Conservation (phyloP, 53 echinoderm and acorn worm genomes). For the Actinopyga echinites region DNA sequence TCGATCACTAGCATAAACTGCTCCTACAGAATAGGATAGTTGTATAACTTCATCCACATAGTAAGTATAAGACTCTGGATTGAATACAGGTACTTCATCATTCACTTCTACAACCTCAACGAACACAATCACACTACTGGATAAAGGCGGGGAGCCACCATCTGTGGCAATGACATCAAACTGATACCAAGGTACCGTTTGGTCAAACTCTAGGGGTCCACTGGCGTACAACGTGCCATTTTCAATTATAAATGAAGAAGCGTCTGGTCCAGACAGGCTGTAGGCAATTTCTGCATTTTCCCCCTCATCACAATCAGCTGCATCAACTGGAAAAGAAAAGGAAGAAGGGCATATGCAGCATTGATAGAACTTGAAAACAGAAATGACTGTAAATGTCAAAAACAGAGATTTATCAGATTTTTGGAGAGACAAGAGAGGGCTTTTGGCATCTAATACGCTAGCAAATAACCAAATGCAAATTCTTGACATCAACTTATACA, state of each 20-base stretch:
- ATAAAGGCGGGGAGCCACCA: conserved; percentile 39
- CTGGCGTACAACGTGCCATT: background rate
- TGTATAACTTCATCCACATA: conserved; percentile 61
- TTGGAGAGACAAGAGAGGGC: no score
- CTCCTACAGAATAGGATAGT: conserved; percentile 55
- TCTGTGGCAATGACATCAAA: conserved; percentile 56
- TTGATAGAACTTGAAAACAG: no score
- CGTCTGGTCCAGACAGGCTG: conserved; percentile 43
- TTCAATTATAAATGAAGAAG: conserved; percentile 38
- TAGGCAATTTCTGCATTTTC: conserved; percentile 63
- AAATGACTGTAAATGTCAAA: no score
- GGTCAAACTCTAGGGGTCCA: conserved; percentile 48
- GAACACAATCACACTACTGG: conserved; percentile 52
- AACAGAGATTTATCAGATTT: no score
- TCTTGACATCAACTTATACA: no score
- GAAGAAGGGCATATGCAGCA: background rate
- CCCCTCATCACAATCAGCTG: conserved; percentile 64
- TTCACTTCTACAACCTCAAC: conserved; percentile 57
- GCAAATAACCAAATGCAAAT: no score
- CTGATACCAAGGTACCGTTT: conserved; percentile 43
- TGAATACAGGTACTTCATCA: conserved; percentile 73
- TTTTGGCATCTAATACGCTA: no score
- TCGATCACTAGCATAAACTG: conserved; percentile 85
- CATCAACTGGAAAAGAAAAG: conserved; percentile 41
- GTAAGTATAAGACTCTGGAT: conserved; percentile 60